phyloP scores from a whole-genome alignment of 2,888 invertebrate genomes.

The Ectemnius cavifrons region DNA sequence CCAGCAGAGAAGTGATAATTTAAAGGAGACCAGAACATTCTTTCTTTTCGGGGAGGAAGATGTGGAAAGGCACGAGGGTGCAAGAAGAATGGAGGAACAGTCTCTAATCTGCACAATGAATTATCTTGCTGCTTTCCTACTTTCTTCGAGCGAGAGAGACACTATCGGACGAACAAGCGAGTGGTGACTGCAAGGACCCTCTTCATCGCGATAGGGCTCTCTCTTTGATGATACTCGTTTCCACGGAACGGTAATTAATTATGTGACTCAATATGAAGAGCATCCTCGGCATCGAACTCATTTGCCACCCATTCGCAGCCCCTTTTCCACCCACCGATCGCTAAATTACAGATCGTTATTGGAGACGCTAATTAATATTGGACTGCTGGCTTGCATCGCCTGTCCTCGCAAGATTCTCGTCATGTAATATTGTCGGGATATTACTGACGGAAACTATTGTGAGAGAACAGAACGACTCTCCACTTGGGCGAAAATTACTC shows the following conservation, averaged over 20 bases:
- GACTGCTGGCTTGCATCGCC: too few species aligned
- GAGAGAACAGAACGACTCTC: too few species aligned
- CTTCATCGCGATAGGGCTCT: constrained; percentile 3
- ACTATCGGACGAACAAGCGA: background rate
- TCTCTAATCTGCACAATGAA: constrained; percentile 62
- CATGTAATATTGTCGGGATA: too few species aligned
- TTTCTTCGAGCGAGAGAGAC: constrained; percentile 18
- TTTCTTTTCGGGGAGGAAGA: too few species aligned
- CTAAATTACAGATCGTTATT: too few species aligned
- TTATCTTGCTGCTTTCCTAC: constrained; percentile 60
- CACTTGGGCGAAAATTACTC: too few species aligned
- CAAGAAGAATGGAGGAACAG: constrained; percentile 24
- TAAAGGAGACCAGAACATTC: constrained; percentile 31
- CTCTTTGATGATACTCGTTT: background rate
- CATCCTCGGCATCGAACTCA: too few species aligned
- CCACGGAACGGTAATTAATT: constrained; percentile 7
- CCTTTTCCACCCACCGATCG: too few species aligned
- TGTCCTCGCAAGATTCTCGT: too few species aligned
- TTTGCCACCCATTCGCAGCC: too few species aligned
- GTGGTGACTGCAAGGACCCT: constrained; percentile 9
- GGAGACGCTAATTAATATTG: too few species aligned
- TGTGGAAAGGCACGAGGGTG: constrained; percentile 29
- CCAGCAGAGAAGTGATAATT: constrained; percentile 55
- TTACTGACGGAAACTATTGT: too few species aligned
- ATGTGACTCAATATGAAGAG: background rate